Base-by-base conservation (phyloP, 64 coral and sea anemone species). In the Dendronephthya gigantea region DNA sequence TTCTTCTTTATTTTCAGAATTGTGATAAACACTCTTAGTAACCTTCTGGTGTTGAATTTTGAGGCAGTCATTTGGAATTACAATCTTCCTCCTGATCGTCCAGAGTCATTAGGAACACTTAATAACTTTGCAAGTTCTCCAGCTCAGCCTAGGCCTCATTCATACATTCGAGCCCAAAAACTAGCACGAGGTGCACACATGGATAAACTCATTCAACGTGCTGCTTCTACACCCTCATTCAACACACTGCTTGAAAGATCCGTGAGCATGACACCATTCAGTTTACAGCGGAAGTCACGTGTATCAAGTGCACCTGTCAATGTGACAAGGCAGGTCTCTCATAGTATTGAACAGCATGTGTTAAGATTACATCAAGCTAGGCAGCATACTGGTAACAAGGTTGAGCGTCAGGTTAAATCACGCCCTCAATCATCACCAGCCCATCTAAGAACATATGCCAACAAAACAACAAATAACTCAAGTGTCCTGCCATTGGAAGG, bases 1-100 rank as follows among this genome's bases (percentile, higher is more conserved):
- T 45, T 45, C 4, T 45, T 11, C 41, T 45, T 45, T 45, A 45
- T 45, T 28, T 88, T 2, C 74, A 98, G 95, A 69, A 93, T 98
- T 82, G 90, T 98, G 19, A 86, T 98, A 14, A 98, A 98, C 87
- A 98, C 95, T 0, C 43, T 91, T 0, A 98, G 95, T 70, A 98
- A 98, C 34, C 82, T 98, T 35, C 84, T 98, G 31, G 90, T 98
- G 23, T 91, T 98, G 68, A 98, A 98, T 90, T 98, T 98, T 40
- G 95, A 98, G 85, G 65, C 90, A 7, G 88, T 93, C 7, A 16
- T 82, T 41, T 98, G 95, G 95, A 82, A 98, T 74, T 98, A 90
- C 31, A 82, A 82, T 76, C 69, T 98, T 2, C 87, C 68, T 12
- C 87, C 95, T 40, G 95, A 98, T 68, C 87, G 95, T 51, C 95